Conservation (phyloP, 2,888 invertebrate genomes). For the Unio delphinus region DNA sequence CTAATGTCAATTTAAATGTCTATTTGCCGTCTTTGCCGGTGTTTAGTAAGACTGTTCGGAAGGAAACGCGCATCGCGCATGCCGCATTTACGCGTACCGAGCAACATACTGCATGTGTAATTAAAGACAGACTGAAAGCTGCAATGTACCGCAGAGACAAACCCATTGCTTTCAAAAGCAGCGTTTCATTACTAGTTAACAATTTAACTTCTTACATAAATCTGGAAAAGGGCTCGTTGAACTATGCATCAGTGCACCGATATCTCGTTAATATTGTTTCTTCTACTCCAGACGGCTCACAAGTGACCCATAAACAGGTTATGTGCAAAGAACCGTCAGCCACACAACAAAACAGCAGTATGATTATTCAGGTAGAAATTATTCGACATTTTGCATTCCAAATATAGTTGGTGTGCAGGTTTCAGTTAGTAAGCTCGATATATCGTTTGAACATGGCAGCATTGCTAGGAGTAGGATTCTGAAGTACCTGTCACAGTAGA, state of each 20-base stretch:
- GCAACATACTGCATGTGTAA: conserved; percentile 42
- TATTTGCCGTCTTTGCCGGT: too few relatives aligned
- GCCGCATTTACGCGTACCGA: conserved; percentile 47
- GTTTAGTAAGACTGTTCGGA: too few relatives aligned
- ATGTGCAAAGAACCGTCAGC: conserved; percentile 67
- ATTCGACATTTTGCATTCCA: too few relatives aligned
- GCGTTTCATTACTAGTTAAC: conserved; percentile 63
- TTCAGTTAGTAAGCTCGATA: too few relatives aligned
- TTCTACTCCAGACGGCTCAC: conserved; percentile 59
- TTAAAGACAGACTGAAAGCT: conserved; percentile 10
- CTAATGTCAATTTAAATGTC: too few relatives aligned
- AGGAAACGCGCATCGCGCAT: conserved; percentile 15
- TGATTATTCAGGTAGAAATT: conserved; percentile 62
- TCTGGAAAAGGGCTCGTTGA: conserved; percentile 55
- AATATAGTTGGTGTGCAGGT: background rate
- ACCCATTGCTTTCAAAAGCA: conserved; percentile 62
- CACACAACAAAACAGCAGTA: conserved; percentile 55
- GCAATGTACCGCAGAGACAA: conserved; percentile 63
- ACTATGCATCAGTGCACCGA: conserved; percentile 67
- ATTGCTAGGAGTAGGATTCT: too few relatives aligned
- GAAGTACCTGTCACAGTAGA: too few relatives aligned
- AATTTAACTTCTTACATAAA: conserved; percentile 62
- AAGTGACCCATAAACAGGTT: conserved; percentile 63
- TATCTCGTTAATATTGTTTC: conserved; percentile 64
- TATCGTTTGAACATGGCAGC: too few relatives aligned